These are phyloP conservation scores for Temnopleurus reevesii DNA, from an alignment of 53 echinoderm and acorn worm species.

Conservation along the genomic window DNA sequence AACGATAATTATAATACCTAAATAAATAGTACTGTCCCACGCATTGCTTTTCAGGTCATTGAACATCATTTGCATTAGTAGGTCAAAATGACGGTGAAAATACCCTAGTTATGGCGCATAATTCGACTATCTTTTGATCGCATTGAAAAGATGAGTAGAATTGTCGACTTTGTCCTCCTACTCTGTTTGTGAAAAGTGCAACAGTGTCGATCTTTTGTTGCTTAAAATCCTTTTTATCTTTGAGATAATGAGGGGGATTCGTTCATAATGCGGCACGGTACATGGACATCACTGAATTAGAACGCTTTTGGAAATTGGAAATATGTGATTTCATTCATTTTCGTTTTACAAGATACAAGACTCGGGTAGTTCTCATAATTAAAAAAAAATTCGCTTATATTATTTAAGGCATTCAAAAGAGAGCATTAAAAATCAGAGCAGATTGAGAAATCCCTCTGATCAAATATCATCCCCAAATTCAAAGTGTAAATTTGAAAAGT, in stretches of 20 bases:
- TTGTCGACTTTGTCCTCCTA: background rate
- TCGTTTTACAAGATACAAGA: background rate
- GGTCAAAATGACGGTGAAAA: background rate
- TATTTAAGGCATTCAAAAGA: too few relatives aligned
- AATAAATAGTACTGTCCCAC: background rate
- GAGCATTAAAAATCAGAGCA: too few relatives aligned
- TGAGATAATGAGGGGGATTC: background rate
- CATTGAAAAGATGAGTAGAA: background rate
- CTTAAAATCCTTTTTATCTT: background rate
- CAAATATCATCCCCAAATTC: too few relatives aligned
- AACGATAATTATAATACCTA: background rate
- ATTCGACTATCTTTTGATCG: background rate
- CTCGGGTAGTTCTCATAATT: background rate
- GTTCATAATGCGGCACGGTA: background rate
- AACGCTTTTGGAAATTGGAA: background rate
- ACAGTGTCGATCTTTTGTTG: background rate
- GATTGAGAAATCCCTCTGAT: too few relatives aligned
- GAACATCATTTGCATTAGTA: conserved; percentile 4
- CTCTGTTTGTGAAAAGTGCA: background rate
- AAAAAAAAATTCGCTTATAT: background rate
- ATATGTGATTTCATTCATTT: background rate
- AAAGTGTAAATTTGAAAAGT: too few relatives aligned
- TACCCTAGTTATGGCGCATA: background rate
- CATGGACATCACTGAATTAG: background rate
- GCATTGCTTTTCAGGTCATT: conserved; percentile 4